Conservation (phyloP, 2,113 vertebrate species). For the Paradoxurus hermaphroditus region DNA sequence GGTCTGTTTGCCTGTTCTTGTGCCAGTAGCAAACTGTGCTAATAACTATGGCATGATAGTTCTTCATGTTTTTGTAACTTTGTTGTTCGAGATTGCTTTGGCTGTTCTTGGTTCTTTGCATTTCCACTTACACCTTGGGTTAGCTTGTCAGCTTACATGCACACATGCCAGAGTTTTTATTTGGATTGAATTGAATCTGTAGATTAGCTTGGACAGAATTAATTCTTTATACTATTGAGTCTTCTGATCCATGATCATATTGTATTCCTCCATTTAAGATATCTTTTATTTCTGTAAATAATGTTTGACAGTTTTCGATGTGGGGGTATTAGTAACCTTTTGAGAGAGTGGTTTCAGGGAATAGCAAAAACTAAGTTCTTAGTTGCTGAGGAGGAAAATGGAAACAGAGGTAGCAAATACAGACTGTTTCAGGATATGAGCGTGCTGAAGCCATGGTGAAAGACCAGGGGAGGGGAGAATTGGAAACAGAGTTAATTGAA, state of each 20-base stretch:
- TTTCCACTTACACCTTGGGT: neutral
- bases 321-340: neutral
- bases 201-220: neutral
- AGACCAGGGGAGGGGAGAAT: neutral
- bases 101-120: neutral
- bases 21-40: neutral
- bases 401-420: neutral
- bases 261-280: neutral
- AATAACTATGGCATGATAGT: neutral
- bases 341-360: neutral
- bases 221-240: neutral
- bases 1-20: neutral
- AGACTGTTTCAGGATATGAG: neutral
- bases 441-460: neutral
- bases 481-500: neutral
- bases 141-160: neutral
- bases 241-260: neutral
- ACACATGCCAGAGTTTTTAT: neutral
- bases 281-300: neutral
- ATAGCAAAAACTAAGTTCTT: neutral
- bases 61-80: neutral
- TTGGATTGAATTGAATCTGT: neutral
- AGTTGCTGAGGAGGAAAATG: neutral
- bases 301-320: neutral
- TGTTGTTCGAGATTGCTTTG: neutral